Evolutionary conservation across 35 echinoderm and acorn worm genomes (phyloP).

Genomic region (Ophiothrix spiculata): DNA sequence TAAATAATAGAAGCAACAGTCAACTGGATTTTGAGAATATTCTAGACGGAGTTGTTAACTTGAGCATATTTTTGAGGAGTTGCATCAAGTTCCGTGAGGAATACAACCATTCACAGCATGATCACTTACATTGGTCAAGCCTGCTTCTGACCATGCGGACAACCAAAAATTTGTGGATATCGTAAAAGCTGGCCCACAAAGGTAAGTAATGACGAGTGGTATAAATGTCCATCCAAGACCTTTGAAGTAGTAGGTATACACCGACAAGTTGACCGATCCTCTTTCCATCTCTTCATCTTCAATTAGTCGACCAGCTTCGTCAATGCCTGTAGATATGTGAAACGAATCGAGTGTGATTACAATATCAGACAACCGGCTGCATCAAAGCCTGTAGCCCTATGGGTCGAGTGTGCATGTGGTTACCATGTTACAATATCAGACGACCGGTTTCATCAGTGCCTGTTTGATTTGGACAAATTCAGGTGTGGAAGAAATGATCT

Average conservation of each 20-base stretch:
- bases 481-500: not conserved
- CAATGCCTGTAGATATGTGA: not conserved
- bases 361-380: not conserved
- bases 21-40: not conserved
- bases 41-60: not conserved
- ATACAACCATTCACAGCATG: not conserved
- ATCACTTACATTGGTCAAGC: conserved; percentile 18
- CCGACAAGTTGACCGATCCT: conserved; percentile 48
- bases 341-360: not conserved
- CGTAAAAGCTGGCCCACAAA: conserved; percentile 5
- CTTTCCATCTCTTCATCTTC: conserved; percentile 69
- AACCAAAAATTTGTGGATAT: conserved; percentile 79
- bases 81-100: not conserved
- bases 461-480: no score
- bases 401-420: no score
- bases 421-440: no score
- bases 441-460: no score
- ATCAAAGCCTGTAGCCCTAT: no score
- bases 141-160: conserved; percentile 73
- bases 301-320: conserved; percentile 63
- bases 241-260: conserved; percentile 60
- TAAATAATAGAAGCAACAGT: not conserved
- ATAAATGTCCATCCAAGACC: conserved; percentile 32
- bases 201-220: conserved; percentile 1
- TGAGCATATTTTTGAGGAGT: not conserved